Evolutionary conservation across 2,113 vertebrate genomes (phyloP), one percentile per base, ranked within the genome.

Genomic region (Protomyctophum bolini): DNA sequence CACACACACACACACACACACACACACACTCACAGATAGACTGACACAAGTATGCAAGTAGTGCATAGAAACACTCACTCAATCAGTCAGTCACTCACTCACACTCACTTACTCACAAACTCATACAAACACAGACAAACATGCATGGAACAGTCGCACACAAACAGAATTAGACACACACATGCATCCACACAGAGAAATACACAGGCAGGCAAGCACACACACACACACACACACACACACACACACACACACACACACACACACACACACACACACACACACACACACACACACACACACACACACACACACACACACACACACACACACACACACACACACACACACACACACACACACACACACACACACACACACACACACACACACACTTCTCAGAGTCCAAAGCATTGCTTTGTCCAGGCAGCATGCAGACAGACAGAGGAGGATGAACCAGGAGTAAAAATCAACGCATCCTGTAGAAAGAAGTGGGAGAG

Each of bases 401-500:
- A 10, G 21, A 12, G 48, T 51, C 62, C 46, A 29, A 51, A 33
- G 28, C 33, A 6, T 41, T 15, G 48, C 28, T 52, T 65, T 52
- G 49, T 65, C 52, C 63, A 41, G 33, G 33, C 21, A 29, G 8
- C 50, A 11, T 48, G 12, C 7, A 65, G 59, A 41, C 50, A 11
- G 63, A 33, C 7, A 65, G 59, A 41, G 33, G 33, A 41, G 33
- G 33, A 41, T 62, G 11, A 21, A n/a, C 57, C 56, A 51, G 29
- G 52, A 63, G 58, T 41, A 41, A 52, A 50, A 56, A 75, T 41
- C 29, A 52, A 60, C 73, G 9, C 41, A 58, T 52, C 6, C 55
- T 52, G 58, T 21, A 59, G 52, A 68, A 48, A 58, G 49, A 50
- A 15, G 14, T 51, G 33, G 33, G 33, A 41, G 33, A 41, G 33